Conservation (phyloP, 2,113 vertebrate species). For the Pelobates fuscus region DNA sequence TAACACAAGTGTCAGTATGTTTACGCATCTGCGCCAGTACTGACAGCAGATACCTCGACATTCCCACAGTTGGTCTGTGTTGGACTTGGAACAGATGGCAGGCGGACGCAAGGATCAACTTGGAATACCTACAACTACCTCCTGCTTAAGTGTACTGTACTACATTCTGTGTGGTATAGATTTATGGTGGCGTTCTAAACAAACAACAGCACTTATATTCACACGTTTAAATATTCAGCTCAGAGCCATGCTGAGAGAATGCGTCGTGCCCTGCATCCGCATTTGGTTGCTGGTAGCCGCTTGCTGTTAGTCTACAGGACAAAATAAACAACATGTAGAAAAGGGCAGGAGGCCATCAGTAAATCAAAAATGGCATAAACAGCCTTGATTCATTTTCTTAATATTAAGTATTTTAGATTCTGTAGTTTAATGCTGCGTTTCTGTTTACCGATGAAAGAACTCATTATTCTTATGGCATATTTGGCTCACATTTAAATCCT, state of each 20-base stretch:
- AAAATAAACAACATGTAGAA: conserved; percentile 21
- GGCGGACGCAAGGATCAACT: conserved; percentile 63
- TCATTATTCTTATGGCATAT: too few relatives aligned
- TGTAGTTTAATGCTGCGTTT: too few relatives aligned
- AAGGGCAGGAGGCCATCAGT: too few relatives aligned
- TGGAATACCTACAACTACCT: not conserved
- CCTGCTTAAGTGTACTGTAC: not conserved
- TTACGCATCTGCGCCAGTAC: conserved; percentile 63
- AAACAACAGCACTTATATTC: not conserved
- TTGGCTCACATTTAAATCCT: too few relatives aligned
- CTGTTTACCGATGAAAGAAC: too few relatives aligned
- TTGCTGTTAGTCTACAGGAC: not conserved
- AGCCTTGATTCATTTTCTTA: too few relatives aligned
- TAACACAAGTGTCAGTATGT: conserved; percentile 41
- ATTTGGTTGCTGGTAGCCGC: too few relatives aligned
- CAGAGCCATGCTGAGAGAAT: too few relatives aligned
- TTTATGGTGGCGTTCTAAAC: conserved; percentile 25
- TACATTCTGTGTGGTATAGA: not conserved
- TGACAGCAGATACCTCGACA: conserved; percentile 59
- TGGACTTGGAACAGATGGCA: conserved; percentile 66
- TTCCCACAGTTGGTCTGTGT: conserved; percentile 52
- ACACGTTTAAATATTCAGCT: not conserved
- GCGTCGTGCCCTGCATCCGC: too few relatives aligned
- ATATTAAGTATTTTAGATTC: too few relatives aligned
- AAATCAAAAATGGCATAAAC: too few relatives aligned